phyloP scores from a whole-genome alignment of 2,113 vertebrate species.

The Callorhinus ursinus region DNA sequence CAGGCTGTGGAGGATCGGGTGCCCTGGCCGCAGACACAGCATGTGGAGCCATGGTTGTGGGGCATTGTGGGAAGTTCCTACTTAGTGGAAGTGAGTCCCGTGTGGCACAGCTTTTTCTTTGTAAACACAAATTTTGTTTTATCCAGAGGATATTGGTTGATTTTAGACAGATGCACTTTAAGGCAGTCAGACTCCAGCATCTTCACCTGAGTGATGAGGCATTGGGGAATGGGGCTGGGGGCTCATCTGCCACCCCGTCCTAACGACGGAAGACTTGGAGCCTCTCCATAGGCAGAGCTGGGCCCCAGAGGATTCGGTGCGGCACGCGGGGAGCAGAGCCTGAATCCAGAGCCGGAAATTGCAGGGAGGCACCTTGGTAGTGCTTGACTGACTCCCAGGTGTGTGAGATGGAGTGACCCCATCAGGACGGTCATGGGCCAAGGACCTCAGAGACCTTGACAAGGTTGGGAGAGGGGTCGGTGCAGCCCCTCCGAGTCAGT shows the following conservation, averaged over 20 bases:
- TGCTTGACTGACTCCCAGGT: rapidly evolving
- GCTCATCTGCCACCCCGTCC: neutral
- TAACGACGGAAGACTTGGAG: too few relatives aligned
- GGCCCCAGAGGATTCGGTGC: rapidly evolving
- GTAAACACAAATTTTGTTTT: neutral
- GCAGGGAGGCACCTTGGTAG: too few relatives aligned
- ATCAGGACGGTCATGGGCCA: rapidly evolving
- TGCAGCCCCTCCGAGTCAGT: neutral
- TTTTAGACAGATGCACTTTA: neutral
- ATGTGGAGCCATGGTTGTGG: rapidly evolving
- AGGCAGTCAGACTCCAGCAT: rapidly evolving
- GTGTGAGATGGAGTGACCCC: rapidly evolving
- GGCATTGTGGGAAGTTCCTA: rapidly evolving
- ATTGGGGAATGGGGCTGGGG: too few relatives aligned
- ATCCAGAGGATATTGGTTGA: neutral
- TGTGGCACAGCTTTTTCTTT: rapidly evolving
- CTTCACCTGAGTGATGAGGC: rapidly evolving
- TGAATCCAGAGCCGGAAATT: rapidly evolving
- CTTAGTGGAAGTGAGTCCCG: rapidly evolving
- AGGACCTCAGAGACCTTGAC: neutral
- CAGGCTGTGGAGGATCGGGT: rapidly evolving
- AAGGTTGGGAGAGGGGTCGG: rapidly evolving
- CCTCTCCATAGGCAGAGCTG: rapidly evolving
- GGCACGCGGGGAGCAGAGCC: neutral
- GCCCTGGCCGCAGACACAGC: rapidly evolving